phyloP scores from a whole-genome alignment of 2,113 vertebrate genomes.

The Oreotrochilus melanogaster region DNA sequence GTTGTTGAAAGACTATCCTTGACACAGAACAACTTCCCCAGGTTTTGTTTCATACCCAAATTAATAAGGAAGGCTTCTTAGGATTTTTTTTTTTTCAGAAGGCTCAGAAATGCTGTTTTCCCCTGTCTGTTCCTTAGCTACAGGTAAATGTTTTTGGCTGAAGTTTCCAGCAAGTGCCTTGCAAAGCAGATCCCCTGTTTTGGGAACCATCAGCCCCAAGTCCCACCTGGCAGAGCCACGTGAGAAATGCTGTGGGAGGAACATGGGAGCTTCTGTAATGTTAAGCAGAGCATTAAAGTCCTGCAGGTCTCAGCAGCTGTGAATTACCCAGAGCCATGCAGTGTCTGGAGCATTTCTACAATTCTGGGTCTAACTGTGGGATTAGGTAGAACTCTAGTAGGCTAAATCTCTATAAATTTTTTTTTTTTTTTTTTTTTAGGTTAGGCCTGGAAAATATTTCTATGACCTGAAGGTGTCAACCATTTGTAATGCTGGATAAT shows the following conservation, averaged over 20 bases:
- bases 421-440: not conserved
- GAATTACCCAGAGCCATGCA: not conserved
- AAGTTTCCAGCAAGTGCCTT: not conserved
- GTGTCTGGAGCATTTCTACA: not conserved
- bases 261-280: not conserved
- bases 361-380: conserved; percentile 12
- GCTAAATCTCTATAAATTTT: not conserved
- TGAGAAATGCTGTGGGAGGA: not conserved
- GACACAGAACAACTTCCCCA: not conserved
- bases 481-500: not conserved
- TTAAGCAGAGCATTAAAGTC: not conserved
- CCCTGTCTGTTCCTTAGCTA: conserved; percentile 20
- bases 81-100: not conserved
- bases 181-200: not conserved
- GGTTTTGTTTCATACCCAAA: not conserved
- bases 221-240: conserved; percentile 1
- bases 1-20: conserved; percentile 9
- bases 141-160: conserved; percentile 40
- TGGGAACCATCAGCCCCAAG: conserved; percentile 3
- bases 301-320: not conserved
- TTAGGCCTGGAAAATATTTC: not conserved
- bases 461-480: not conserved
- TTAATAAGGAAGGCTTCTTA: not conserved
- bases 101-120: not conserved
- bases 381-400: not conserved